Percentiles rank a stretch among this genome's conserved stretches.
phyloP scores from a whole-genome alignment of 2,797 vertebrate genomes.

The Echeneis naucrates region DNA sequence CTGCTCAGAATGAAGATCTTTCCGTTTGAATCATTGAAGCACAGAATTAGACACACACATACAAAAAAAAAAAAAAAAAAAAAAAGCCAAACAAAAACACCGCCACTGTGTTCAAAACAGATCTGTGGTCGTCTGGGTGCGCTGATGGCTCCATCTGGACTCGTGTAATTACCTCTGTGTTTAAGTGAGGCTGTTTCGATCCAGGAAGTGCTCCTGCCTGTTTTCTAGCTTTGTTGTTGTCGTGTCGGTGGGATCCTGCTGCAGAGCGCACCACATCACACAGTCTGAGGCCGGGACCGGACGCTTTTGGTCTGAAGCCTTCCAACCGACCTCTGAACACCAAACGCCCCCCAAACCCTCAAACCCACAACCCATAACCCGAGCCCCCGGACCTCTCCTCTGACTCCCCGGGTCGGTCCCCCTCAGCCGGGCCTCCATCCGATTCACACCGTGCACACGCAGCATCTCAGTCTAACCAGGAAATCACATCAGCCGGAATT shows the following conservation, averaged over 20 bases:
- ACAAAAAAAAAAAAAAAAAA: too few relatives aligned
- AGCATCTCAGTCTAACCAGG: background rate
- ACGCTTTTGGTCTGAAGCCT: constrained; percentile 21
- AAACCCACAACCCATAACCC: constrained; percentile 25
- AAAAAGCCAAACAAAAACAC: too few relatives aligned
- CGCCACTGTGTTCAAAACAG: constrained; percentile 24
- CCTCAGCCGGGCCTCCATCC: too few relatives aligned
- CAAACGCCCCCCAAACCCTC: constrained; percentile 31
- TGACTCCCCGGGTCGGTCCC: too few relatives aligned
- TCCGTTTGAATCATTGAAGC: constrained; percentile 43
- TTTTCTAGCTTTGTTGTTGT: constrained; percentile 48
- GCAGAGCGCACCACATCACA: constrained; percentile 65
- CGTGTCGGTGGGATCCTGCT: constrained; percentile 24
- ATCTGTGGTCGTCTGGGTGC: constrained; percentile 59
- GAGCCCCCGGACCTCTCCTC: background rate
- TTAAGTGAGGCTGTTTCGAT: constrained; percentile 12
- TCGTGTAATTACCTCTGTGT: constrained; percentile 40
- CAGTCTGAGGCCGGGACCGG: constrained; percentile 58
- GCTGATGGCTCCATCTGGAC: constrained; percentile 28
- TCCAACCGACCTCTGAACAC: constrained; percentile 37
- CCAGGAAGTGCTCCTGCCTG: constrained; percentile 52
- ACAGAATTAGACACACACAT: constrained; percentile 28
- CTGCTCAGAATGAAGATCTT: constrained; percentile 9
- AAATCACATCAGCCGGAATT: too few relatives aligned
- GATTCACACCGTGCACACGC: background rate